Base-by-base conservation (phyloP, 2,797 vertebrate genomes). In the Danio aesculapii region DNA sequence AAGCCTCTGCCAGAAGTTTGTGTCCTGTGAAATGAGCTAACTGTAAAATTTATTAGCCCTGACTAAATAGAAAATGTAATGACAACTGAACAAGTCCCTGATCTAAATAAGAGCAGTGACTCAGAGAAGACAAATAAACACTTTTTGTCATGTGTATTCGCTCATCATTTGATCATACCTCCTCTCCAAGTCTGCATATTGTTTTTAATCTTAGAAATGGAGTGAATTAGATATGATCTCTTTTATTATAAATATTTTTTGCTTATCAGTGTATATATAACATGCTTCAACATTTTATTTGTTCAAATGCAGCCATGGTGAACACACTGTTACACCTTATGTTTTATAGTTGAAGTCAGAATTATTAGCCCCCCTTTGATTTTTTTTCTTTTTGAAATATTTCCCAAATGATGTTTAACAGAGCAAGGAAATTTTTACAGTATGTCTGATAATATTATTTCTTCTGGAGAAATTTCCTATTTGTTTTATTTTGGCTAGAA, bases 11-110 rank as follows among this genome's bases (percentile, higher is more conserved):
- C 39, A 79, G 46, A 71, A 71, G 49, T 79, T 63, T 71, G 67
- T 79, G 58, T 52, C 47, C 67, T 70, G 67, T 71, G 67, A 79
- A 79, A 71, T 63, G 49, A 79, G 77, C 6, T 52, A 49, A 62
- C 57, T 55, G 58, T 79, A 44, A 78, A 69, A 59, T 59, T 50
- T 43, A 69, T 59, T 11, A 41, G 16, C 55, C 46, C 10, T 78
- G 76, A 69, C 64, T 78, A 59, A 78, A 77, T 11, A 67, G 16
- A 49, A 59, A 69, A 59, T 59, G 44, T 78, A 44, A 71, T 53
- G 57, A 53, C 61, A 68, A 79, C 30, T 61, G 71, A 79, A 71
- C 58, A 62, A 62, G 58, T 53, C 53, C 67, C 17, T 44, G 68
- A 71, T 71, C 47, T 69, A 46, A 44, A 50, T 6, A 68, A 59